Evolutionary conservation across 2,888 invertebrate species (phyloP).

Genomic region (Halictus ligatus): DNA sequence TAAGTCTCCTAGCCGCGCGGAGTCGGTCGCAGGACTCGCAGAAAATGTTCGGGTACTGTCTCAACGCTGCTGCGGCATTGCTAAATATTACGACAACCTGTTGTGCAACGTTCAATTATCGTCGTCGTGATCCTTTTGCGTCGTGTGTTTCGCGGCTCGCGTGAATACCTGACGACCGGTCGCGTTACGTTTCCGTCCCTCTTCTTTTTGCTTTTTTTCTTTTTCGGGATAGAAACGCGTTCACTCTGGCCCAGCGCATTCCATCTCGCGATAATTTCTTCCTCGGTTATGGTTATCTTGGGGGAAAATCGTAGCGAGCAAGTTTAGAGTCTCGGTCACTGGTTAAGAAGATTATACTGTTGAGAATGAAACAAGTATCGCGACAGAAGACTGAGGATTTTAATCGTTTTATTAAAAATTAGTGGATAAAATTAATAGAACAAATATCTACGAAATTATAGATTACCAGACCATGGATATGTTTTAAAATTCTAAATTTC

Average conservation of each 20-base stretch:
- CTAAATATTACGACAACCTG: conserved; percentile 72
- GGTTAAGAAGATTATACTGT: neutral
- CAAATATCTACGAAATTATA: too few species aligned
- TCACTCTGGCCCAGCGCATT: neutral
- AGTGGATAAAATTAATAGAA: neutral
- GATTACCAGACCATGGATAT: too few species aligned
- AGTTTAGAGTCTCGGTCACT: neutral
- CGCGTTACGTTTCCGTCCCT: conserved; percentile 15
- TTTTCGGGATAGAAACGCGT: neutral
- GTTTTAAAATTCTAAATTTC: too few species aligned
- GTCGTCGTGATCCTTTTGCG: conserved; percentile 63
- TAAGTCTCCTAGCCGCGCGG: conserved; percentile 7
- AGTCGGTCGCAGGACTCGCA: conserved; percentile 38
- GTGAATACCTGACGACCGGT: conserved; percentile 37
- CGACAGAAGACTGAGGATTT: neutral
- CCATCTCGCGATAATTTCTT: conserved; percentile 1
- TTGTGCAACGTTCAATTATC: conserved; percentile 69
- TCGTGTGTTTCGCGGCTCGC: conserved; percentile 47
- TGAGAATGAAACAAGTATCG: neutral
- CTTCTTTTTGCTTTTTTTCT: conserved; percentile 6
- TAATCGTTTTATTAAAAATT: neutral
- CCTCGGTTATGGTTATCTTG: neutral
- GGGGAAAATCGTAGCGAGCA: neutral
- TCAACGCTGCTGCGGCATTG: conserved; percentile 47
- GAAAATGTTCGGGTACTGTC: conserved; percentile 58